phyloP scores from a whole-genome alignment of 2,888 invertebrate genomes.

The Clanis bilineata region DNA sequence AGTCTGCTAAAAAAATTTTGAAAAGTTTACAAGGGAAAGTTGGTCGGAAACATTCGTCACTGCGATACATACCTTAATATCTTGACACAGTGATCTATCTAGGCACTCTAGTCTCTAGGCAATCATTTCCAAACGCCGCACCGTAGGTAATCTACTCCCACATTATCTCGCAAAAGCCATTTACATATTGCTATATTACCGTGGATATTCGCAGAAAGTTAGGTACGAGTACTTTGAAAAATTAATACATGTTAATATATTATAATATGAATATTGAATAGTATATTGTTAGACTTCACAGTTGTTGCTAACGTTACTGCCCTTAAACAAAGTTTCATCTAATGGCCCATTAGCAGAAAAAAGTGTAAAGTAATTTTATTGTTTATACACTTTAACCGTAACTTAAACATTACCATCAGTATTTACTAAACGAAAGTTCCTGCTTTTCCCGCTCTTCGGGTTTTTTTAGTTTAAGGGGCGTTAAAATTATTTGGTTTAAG shows the following conservation, averaged over 20 bases:
- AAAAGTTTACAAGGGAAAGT: too few relatives aligned
- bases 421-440: not conserved
- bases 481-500: too few relatives aligned
- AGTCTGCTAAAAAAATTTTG: too few relatives aligned
- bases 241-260: too few relatives aligned
- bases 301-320: not conserved
- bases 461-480: too few relatives aligned
- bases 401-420: not conserved
- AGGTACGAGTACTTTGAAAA: too few relatives aligned
- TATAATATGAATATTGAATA: too few relatives aligned
- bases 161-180: not conserved
- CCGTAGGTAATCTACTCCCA: not conserved
- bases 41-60: too few relatives aligned
- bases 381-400: not conserved
- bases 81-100: conserved; percentile 2
- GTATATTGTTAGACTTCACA: too few relatives aligned
- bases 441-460: too few relatives aligned
- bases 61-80: too few relatives aligned
- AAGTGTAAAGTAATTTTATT: not conserved
- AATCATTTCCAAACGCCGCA: not conserved
- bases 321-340: not conserved
- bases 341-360: not conserved
- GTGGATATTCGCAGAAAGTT: too few relatives aligned
- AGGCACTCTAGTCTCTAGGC: conserved; percentile 3
- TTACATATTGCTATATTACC: not conserved